These are phyloP conservation scores for Hippocampus zosterae DNA, from an alignment of 2,113 vertebrate species.

Conservation along the genomic window DNA sequence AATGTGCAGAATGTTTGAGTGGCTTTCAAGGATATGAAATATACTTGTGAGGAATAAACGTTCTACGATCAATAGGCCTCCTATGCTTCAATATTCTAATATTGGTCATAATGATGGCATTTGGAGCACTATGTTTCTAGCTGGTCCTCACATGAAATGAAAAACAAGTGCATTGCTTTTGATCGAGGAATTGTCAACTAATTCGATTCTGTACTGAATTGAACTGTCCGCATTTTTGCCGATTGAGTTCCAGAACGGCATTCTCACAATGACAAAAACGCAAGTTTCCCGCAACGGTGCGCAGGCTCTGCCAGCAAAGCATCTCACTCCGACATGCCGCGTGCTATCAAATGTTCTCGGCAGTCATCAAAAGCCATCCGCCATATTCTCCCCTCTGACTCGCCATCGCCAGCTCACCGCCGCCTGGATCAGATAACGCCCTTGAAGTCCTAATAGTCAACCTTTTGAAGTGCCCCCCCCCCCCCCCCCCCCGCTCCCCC, in stretches of 20 bases:
- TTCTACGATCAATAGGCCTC: no score
- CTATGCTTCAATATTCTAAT: no score
- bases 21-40: no score
- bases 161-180: not conserved
- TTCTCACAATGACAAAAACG: not conserved
- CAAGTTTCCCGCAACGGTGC: not conserved
- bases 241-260: no score
- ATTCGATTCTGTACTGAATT: no score
- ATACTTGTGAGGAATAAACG: no score
- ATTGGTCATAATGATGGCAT: no score
- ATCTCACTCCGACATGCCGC: not conserved
- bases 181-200: not conserved
- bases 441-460: constrained; percentile 56
- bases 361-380: constrained; percentile 7
- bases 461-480: constrained; percentile 61
- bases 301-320: not conserved
- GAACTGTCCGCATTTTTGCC: not conserved
- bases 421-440: constrained; percentile 63
- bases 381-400: constrained; percentile 36
- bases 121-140: no score
- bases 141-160: not conserved
- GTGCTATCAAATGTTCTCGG: constrained; percentile 3
- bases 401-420: constrained; percentile 36
- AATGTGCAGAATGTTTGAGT: no score
- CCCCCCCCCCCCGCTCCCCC: constrained; percentile 33